phyloP scores from a whole-genome alignment of 2,888 invertebrate genomes.

The Ditula angustiorana region DNA sequence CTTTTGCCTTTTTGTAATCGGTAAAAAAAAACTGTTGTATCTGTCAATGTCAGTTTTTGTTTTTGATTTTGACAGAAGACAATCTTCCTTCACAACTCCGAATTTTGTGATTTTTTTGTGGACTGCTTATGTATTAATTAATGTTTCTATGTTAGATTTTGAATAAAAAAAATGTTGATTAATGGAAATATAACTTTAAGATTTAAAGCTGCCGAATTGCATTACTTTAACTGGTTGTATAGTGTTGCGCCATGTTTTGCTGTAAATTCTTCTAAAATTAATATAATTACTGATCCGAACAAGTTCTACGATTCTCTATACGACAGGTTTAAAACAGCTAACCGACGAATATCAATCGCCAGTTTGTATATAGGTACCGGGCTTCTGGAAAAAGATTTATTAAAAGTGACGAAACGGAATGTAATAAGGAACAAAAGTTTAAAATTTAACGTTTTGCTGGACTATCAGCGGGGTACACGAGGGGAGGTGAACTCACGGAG shows the following conservation, averaged over 20 bases:
- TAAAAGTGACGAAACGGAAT: constrained; percentile 88
- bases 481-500: constrained; percentile 91
- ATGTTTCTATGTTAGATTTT: not conserved
- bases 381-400: constrained; percentile 90
- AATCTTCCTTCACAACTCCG: too few species aligned
- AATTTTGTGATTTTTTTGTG: not conserved
- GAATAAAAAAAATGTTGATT: constrained; percentile 53
- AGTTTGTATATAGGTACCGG: constrained; percentile 98
- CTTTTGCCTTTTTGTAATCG: too few species aligned
- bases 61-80: too few species aligned
- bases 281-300: constrained; percentile 90
- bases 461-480: constrained; percentile 95
- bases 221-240: constrained; percentile 87
- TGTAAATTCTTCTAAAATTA: constrained; percentile 88
- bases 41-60: too few species aligned
- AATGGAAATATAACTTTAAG: constrained; percentile 65
- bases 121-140: not conserved
- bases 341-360: constrained; percentile 91
- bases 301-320: constrained; percentile 91
- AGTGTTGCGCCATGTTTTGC: constrained; percentile 89
- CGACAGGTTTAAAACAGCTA: constrained; percentile 88
- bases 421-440: constrained; percentile 82
- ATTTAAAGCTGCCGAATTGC: constrained; percentile 75
- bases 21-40: too few species aligned
- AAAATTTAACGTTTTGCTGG: constrained; percentile 92